Conservation (phyloP, 1,140 invertebrate species). For the Lerema accius region DNA sequence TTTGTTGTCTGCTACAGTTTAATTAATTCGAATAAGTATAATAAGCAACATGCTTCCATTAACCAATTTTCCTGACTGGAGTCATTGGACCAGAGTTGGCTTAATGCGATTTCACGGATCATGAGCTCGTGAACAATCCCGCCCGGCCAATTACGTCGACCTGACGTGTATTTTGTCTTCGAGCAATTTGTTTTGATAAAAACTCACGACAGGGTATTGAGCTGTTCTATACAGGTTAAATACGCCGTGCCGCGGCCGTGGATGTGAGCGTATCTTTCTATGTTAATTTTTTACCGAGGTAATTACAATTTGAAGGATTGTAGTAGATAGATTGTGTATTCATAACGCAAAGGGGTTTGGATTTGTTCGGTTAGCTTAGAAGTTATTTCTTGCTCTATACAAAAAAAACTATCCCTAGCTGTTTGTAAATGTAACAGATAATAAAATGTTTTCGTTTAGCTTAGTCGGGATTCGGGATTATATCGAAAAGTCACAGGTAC, state of each 20-base stretch:
- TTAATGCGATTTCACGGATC: conserved; percentile 33
- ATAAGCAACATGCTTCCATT: conserved; percentile 15
- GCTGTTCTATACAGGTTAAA: background rate
- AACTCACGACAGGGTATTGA: background rate
- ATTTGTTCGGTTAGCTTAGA: no score
- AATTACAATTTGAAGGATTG: background rate
- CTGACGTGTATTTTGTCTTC: conserved; percentile 26
- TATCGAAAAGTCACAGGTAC: no score
- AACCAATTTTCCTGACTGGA: conserved; percentile 3
- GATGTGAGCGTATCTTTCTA: background rate
- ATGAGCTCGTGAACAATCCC: conserved; percentile 28
- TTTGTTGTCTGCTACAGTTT: background rate
- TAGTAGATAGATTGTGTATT: background rate
- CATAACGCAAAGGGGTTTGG: no score
- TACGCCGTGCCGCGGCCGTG: background rate
- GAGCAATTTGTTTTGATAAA: conserved; percentile 13
- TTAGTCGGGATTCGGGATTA: no score
- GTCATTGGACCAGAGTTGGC: conserved; percentile 11
- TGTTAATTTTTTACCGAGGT: background rate
- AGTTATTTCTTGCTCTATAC: no score
- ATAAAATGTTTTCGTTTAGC: no score
- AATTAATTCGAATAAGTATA: background rate
- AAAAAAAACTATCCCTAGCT: no score
- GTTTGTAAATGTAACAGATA: no score
- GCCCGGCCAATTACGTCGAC: conserved; percentile 19